Evolutionary conservation across 2,888 invertebrate genomes (phyloP), one percentile per base, ranked within the genome.

Genomic region (Microctonus hyperodae): DNA sequence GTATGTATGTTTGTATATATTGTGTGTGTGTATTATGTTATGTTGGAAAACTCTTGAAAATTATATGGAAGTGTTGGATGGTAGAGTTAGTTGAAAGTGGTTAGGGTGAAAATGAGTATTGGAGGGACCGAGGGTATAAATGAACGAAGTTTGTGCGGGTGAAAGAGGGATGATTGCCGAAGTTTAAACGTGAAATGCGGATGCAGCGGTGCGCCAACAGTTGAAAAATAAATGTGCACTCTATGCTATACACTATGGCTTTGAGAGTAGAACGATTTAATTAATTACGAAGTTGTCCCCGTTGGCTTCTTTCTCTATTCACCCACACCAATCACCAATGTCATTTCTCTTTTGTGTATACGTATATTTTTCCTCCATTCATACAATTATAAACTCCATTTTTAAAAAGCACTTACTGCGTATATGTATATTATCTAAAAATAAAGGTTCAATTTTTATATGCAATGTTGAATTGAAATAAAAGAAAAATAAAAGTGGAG

Each of bases 221-320:
- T 72, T 68, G 59, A 70, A 70, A 72, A 70, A 70, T 67, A 67
- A 70, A 72, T 69, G 61, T 62, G 67, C 69, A 68, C 53, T 16
- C 10, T 48, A 28, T 56, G 11, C 22, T 60, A 58, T 58, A 25
- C 11, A 22, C n/a, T 23, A 23, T 35, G 59, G 57, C 44, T 60
- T 53, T 58, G 58, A 62, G 62, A 58, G 56, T 48, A 22, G 56
- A 65, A 70, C 67, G 69, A 70, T 70, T 72, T 69, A 70, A 72
- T 69, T 70, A 70, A 72, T 72, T 72, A 68, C 55, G 10, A 64
- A 55, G 59, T 65, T 69, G 65, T 60, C 55, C 67, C 48, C 69
- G 58, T 68, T 56, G 57, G 31, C 51, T 56, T 51, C 40, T 37
- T 40, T 40, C 65, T 35, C 62, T n/a, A 48, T 50, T 31, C 2